These are phyloP conservation scores for Tribolium madens DNA, from an alignment of 1,140 invertebrate species.

Conservation along the genomic window DNA sequence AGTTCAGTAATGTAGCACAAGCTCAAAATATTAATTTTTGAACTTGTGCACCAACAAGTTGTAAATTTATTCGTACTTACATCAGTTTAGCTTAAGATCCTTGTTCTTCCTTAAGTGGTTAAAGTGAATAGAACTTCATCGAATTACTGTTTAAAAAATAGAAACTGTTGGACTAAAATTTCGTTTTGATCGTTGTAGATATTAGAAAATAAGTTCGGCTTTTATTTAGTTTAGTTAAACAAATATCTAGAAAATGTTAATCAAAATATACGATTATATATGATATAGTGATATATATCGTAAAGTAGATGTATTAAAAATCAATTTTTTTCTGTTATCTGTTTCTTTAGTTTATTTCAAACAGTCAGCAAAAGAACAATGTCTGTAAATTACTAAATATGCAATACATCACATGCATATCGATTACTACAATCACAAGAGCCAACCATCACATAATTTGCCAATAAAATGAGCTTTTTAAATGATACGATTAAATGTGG, in stretches of 20 bases:
- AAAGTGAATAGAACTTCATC: constrained; percentile 38
- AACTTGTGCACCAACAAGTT: constrained; percentile 1
- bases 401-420: constrained; percentile 24
- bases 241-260: constrained; percentile 26
- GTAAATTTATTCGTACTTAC: constrained; percentile 18
- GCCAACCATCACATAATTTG: constrained; percentile 23
- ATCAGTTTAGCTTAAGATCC: constrained; percentile 44
- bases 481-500: constrained; percentile 10
- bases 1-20: background rate
- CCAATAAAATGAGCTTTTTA: constrained; percentile 26
- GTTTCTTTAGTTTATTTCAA: constrained; percentile 10
- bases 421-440: constrained; percentile 25
- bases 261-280: constrained; percentile 37
- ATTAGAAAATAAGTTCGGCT: constrained; percentile 29
- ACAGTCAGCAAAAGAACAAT: constrained; percentile 27
- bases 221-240: constrained; percentile 33
- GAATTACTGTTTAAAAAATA: constrained; percentile 33
- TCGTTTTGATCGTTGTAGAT: constrained; percentile 22
- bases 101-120: constrained; percentile 45
- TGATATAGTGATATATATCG: constrained; percentile 31
- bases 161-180: constrained; percentile 25
- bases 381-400: constrained; percentile 18
- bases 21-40: background rate
- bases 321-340: constrained; percentile 3
- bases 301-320: constrained; percentile 24